Conservation (phyloP, 35 echinoderm and acorn worm species). For the Strongylocentrotus purpuratus region DNA sequence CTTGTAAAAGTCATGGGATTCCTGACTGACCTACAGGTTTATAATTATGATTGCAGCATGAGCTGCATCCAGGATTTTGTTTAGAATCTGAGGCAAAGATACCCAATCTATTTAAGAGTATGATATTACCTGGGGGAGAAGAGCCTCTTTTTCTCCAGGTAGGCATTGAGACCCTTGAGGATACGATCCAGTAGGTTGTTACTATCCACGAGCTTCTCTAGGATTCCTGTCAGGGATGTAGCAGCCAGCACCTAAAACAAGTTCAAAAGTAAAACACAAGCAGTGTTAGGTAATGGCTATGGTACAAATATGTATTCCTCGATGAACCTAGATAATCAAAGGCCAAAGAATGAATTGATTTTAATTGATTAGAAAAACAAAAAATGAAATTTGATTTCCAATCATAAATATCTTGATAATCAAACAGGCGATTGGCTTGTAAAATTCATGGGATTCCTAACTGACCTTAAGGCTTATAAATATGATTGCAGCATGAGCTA, state of each 20-base stretch:
- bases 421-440: too few relatives aligned
- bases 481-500: too few relatives aligned
- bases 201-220: conserved; percentile 93
- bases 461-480: too few relatives aligned
- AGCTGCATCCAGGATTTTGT: too few relatives aligned
- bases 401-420: too few relatives aligned
- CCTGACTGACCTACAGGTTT: too few relatives aligned
- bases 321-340: neutral
- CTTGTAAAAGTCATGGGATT: too few relatives aligned
- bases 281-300: neutral
- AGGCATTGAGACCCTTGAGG: conserved; percentile 98
- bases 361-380: too few relatives aligned
- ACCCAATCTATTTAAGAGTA: neutral
- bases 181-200: conserved; percentile 94
- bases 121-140: conserved; percentile 78
- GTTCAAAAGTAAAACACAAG: neutral
- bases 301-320: neutral
- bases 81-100: too few relatives aligned
- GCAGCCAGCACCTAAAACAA: conserved; percentile 80
- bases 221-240: conserved; percentile 84
- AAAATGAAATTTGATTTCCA: too few relatives aligned
- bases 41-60: too few relatives aligned
- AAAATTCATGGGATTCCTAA: too few relatives aligned
- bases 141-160: conserved; percentile 97
- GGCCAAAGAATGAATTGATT: neutral